Percentiles rank a stretch among this genome's conserved stretches.
phyloP scores from a whole-genome alignment of 2,113 vertebrate species.

The Pteronura brasiliensis region DNA sequence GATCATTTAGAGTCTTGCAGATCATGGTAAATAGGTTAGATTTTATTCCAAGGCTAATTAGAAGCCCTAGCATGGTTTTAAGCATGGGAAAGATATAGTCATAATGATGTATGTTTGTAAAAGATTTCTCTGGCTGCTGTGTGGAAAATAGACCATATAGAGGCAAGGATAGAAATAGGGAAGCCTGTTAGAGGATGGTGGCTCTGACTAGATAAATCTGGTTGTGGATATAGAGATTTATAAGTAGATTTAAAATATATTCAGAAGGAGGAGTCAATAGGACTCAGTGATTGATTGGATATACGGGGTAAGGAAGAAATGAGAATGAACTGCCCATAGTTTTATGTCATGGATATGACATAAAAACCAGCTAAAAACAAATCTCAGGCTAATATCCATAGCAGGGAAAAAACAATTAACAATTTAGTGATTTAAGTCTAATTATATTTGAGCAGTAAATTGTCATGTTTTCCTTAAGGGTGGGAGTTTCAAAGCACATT shows the following conservation, averaged over 20 bases:
- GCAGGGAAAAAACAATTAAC: background rate
- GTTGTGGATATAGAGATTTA: background rate
- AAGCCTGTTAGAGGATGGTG: background rate
- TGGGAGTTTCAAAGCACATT: slow-evolving; percentile 20
- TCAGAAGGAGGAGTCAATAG: background rate
- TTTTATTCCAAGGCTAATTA: background rate
- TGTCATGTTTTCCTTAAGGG: slow-evolving; percentile 16
- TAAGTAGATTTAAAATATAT: slow-evolving; percentile 5
- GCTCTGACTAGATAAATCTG: background rate
- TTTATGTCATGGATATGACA: background rate
- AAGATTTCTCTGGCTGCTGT: background rate
- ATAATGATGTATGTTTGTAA: background rate
- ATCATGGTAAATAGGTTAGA: background rate
- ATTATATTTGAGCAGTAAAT: background rate
- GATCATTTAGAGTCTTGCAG: background rate
- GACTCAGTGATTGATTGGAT: background rate
- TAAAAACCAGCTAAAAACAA: slow-evolving; percentile 4
- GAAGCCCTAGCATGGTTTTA: background rate
- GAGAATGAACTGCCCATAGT: background rate
- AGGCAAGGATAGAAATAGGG: background rate
- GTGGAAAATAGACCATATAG: background rate
- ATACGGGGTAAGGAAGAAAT: background rate
- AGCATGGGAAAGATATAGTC: background rate
- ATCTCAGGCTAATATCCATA: background rate
- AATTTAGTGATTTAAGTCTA: background rate